A percentile compares a stretch with the other conserved stretches of the same genome.
Evolutionary conservation across 53 echinoderm and acorn worm genomes (phyloP).

Genomic region (Pentamera pediparva): DNA sequence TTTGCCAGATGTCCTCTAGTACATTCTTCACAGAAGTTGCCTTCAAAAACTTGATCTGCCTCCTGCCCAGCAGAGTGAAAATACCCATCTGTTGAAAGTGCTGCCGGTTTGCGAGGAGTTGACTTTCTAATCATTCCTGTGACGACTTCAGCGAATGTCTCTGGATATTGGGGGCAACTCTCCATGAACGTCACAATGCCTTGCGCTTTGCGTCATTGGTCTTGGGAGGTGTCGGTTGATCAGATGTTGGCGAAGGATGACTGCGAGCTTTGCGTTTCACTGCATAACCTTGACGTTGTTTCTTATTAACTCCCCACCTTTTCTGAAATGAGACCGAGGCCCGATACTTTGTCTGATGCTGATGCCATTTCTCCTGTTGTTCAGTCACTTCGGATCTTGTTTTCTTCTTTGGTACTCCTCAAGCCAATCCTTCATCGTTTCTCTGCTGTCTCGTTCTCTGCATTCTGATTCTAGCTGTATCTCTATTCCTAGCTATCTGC

Average conservation of each 20-base stretch:
- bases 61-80: neutral
- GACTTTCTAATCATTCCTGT: neutral
- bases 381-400: slow-evolving; percentile 5
- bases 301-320: neutral
- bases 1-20: slow-evolving; percentile 6
- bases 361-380: neutral
- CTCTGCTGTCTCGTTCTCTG: neutral
- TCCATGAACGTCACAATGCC: neutral
- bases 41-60: neutral
- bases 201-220: neutral
- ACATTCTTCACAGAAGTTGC: neutral
- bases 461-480: neutral
- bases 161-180: neutral
- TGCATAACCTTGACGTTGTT: neutral
- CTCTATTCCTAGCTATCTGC: neutral
- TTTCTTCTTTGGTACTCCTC: neutral
- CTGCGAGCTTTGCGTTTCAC: too few relatives aligned
- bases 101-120: neutral
- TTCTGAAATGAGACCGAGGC: neutral
- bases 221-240: neutral
- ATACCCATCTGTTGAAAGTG: neutral
- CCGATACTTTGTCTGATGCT: neutral
- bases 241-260: neutral
- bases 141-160: neutral
- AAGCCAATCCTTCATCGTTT: neutral